A percentile compares a stretch with the other conserved stretches of the same genome.
These are phyloP conservation scores for Cavia porcellus DNA, from an alignment of 2,113 vertebrate genomes.

Conservation along the genomic window DNA sequence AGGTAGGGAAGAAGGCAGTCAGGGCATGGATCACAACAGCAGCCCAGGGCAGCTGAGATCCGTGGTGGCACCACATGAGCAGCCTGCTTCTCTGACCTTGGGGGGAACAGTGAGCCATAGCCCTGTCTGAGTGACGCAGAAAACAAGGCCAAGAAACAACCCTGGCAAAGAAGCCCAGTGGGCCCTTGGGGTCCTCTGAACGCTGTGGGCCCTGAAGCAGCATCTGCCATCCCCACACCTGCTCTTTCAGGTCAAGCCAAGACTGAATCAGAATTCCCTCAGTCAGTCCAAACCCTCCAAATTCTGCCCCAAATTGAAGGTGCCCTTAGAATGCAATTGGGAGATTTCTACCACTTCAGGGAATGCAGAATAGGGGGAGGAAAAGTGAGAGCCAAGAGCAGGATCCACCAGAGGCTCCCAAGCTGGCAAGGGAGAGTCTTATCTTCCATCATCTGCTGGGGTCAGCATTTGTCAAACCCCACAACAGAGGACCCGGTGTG, in stretches of 20 bases:
- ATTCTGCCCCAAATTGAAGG: neutral
- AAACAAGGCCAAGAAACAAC: neutral
- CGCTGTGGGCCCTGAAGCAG: neutral
- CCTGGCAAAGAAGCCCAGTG: neutral
- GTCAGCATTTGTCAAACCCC: neutral
- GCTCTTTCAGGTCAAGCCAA: neutral
- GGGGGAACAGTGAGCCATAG: neutral
- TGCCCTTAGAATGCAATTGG: neutral
- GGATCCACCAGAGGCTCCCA: neutral
- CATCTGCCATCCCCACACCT: neutral
- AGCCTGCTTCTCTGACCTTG: neutral
- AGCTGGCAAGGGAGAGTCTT: neutral
- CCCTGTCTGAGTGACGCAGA: neutral
- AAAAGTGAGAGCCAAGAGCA: neutral
- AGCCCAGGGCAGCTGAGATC: neutral
- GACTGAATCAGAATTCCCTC: neutral
- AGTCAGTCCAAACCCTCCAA: neutral
- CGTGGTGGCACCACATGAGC: neutral
- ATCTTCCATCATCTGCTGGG: fast-evolving
- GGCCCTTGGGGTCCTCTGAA: neutral
- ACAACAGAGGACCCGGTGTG: neutral
- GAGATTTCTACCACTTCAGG: neutral
- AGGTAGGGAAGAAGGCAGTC: neutral
- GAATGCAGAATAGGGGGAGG: too few species aligned
- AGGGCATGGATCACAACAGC: too few species aligned